Conservation (phyloP, 2,888 invertebrate species). For the Aquatica leii region DNA sequence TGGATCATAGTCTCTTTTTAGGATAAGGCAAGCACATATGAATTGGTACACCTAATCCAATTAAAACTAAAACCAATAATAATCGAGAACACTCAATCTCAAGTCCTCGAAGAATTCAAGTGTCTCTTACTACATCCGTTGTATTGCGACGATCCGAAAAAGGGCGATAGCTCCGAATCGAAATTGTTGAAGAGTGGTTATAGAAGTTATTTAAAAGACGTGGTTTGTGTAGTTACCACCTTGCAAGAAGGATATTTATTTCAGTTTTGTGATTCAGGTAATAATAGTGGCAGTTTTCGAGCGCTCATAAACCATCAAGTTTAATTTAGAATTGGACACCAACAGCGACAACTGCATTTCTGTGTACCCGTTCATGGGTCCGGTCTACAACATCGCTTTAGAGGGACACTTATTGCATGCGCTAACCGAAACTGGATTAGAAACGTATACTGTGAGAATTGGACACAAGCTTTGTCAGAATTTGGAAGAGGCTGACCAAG, state of each 20-base stretch:
- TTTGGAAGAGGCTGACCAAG: constrained; percentile 60
- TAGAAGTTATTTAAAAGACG: constrained; percentile 66
- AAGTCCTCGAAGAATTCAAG: constrained; percentile 63
- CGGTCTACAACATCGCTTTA: constrained; percentile 71
- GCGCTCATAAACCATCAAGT: not conserved
- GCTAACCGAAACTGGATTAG: constrained; percentile 77
- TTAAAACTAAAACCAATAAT: constrained; percentile 60
- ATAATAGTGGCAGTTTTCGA: constrained; percentile 1
- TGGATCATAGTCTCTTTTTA: constrained; percentile 33
- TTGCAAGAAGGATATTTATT: constrained; percentile 77
- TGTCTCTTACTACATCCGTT: constrained; percentile 63
- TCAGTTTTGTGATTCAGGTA: constrained; percentile 67
- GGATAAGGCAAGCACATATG: constrained; percentile 53
- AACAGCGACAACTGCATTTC: constrained; percentile 65
- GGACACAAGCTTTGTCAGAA: constrained; percentile 68
- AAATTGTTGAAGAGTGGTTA: constrained; percentile 64
- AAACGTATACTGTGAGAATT: constrained; percentile 75
- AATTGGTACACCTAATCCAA: constrained; percentile 61
- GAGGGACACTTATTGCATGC: constrained; percentile 77
- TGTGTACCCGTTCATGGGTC: constrained; percentile 76
- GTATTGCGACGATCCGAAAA: constrained; percentile 53
- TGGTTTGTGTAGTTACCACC: constrained; percentile 70
- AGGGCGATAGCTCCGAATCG: constrained; percentile 37
- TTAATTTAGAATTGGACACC: constrained; percentile 42
- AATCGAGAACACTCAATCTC: constrained; percentile 57